These are phyloP conservation scores for Agrypnia vestita DNA, from an alignment of 1,140 invertebrate species.

Conservation along the genomic window DNA sequence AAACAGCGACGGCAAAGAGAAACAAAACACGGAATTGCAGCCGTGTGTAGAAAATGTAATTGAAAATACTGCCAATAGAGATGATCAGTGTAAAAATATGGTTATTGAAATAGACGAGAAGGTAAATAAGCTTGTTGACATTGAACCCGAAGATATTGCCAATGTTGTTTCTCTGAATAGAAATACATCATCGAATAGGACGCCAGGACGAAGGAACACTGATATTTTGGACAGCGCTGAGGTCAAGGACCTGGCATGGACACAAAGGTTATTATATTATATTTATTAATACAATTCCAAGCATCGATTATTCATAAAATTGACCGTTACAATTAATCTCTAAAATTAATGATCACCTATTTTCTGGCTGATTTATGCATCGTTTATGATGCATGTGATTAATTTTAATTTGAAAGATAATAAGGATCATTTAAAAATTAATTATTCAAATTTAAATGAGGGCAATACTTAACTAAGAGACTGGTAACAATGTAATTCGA, in stretches of 20 bases:
- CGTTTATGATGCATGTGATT: no score
- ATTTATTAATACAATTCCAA: background rate
- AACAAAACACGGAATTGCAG: background rate
- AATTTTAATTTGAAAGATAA: no score
- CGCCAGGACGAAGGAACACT: slow-evolving; percentile 49
- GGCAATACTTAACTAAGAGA: no score
- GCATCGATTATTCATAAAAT: no score
- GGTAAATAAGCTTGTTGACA: background rate
- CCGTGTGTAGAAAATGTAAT: background rate
- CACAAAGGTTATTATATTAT: slow-evolving; percentile 53
- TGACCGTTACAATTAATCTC: no score
- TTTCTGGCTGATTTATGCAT: no score
- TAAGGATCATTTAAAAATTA: no score
- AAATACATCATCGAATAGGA: slow-evolving; percentile 11
- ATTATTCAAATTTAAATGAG: no score
- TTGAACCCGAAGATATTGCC: background rate
- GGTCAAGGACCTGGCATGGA: slow-evolving; percentile 41
- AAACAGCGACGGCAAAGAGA: background rate
- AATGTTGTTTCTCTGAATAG: slow-evolving; percentile 1
- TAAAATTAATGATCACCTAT: no score
- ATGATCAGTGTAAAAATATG: background rate
- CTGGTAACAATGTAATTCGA: no score
- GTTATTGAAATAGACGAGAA: background rate
- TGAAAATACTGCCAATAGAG: no score
- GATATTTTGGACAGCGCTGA: slow-evolving; percentile 59